A percentile compares a stretch with the other conserved stretches of the same genome.
Evolutionary conservation across 2,797 vertebrate species (phyloP).

Genomic region (Siniperca scherzeri): DNA sequence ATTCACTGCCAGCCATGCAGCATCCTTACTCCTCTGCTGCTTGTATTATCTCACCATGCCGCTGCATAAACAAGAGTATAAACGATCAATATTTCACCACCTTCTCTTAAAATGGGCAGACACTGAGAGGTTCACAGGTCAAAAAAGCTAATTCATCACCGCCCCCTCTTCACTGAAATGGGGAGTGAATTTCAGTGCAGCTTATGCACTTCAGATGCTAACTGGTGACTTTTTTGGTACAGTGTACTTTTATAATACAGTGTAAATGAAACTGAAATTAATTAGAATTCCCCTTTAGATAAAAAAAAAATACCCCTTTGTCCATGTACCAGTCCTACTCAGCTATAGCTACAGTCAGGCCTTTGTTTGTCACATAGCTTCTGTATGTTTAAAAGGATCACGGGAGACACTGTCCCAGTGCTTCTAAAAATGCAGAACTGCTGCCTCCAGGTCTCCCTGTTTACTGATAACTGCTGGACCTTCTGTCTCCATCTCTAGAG

Average conservation of each 20-base stretch:
- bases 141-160: neutral
- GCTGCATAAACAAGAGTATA: conserved; percentile 2
- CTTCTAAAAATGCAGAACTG: conserved; percentile 30
- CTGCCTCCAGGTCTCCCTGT: conserved; percentile 35
- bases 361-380: conserved; percentile 18
- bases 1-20: neutral
- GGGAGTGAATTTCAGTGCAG: neutral
- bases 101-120: conserved; percentile 6
- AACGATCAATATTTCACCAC: neutral
- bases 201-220: neutral
- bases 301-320: neutral
- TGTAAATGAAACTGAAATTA: neutral
- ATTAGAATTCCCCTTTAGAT: neutral
- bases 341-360: neutral
- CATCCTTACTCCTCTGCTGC: neutral
- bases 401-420: conserved; percentile 14
- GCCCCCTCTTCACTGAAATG: neutral
- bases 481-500: conserved; percentile 27
- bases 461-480: conserved; percentile 35
- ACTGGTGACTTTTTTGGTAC: neutral
- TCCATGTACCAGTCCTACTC: neutral
- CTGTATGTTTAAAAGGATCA: conserved; percentile 28
- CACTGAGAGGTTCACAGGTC: neutral
- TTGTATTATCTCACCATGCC: conserved; percentile 4
- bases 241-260: too few species aligned